phyloP scores from a whole-genome alignment of 2,113 vertebrate genomes.

The Urocolius indicus region DNA sequence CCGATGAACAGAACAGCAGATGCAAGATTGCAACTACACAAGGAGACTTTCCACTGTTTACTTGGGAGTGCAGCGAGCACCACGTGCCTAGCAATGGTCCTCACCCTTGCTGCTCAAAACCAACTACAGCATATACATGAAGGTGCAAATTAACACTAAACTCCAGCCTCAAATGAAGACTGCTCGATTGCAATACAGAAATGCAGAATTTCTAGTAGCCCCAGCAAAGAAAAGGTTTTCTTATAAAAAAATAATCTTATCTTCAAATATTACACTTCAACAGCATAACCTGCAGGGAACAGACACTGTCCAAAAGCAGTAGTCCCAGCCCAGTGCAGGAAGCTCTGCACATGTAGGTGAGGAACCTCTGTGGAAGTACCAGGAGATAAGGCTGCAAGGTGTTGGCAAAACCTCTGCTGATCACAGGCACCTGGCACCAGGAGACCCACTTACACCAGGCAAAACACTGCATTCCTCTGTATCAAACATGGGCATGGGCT shows the following conservation, averaged over 20 bases:
- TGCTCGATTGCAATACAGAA: not conserved
- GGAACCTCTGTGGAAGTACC: not conserved
- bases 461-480: conserved; percentile 14
- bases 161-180: not conserved
- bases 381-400: not conserved
- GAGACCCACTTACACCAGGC: not conserved
- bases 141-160: not conserved
- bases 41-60: not conserved
- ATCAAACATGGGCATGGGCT: not conserved
- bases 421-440: not conserved
- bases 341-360: not conserved
- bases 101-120: not conserved
- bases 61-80: fast-evolving
- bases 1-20: not conserved
- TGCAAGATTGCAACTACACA: not conserved
- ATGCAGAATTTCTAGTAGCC: not conserved
- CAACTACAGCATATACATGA: not conserved
- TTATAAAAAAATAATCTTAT: not conserved
- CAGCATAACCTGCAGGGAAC: not conserved
- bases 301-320: not conserved
- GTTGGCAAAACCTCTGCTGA: not conserved
- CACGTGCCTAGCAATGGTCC: not conserved
- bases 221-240: not conserved
- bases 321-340: not conserved
- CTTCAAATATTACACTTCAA: not conserved